Evolutionary conservation across 2,797 vertebrate species (phyloP).

Genomic region (Iguana delicatissima): DNA sequence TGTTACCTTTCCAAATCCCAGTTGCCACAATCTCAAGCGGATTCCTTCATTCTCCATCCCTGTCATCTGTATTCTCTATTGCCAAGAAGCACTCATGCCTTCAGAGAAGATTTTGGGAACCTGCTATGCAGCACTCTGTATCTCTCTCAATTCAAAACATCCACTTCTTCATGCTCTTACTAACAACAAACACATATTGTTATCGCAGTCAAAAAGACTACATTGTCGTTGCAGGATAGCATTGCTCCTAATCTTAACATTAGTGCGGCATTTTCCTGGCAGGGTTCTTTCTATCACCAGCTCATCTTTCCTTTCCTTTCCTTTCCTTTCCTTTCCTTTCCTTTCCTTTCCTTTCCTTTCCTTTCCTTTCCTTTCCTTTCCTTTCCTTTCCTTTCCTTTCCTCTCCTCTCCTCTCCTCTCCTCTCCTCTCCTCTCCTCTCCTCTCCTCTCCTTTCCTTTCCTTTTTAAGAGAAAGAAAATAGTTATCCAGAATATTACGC

Average conservation of each 20-base stretch:
- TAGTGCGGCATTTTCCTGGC: conserved; percentile 64
- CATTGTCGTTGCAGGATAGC: conserved; percentile 63
- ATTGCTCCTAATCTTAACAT: conserved; percentile 70
- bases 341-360: neutral
- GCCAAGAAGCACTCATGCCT: neutral
- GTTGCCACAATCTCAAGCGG: neutral
- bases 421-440: neutral
- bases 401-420: neutral
- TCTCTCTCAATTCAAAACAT: conserved; percentile 44
- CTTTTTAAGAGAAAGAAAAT: neutral
- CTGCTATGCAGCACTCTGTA: conserved; percentile 47
- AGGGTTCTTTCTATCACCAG: conserved; percentile 63
- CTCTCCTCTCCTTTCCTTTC: too few relatives aligned
- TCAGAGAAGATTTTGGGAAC: conserved; percentile 42
- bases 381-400: neutral
- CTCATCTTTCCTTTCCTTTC: conserved; percentile 30
- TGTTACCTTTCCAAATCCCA: neutral
- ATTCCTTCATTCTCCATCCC: neutral
- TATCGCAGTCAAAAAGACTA: conserved; percentile 67
- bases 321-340: neutral
- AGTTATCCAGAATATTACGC: conserved; percentile 63
- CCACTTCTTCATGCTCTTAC: conserved; percentile 56
- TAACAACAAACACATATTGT: conserved; percentile 63
- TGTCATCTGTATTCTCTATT: conserved; percentile 25
- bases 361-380: too few relatives aligned